Evolutionary conservation across 2,888 invertebrate species (phyloP).

Genomic region (Lottia gigantea): DNA sequence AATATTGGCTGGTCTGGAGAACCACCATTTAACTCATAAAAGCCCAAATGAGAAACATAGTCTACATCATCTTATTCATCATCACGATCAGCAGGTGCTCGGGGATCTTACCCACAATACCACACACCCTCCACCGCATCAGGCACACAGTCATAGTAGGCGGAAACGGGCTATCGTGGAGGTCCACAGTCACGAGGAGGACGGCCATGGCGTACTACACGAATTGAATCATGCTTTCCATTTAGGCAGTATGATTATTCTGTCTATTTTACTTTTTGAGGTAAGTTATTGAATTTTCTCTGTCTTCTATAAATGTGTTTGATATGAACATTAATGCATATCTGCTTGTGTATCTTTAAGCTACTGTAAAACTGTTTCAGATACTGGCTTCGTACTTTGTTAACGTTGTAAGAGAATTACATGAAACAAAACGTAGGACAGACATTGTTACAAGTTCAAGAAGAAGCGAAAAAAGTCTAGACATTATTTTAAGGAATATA

Average conservation of each 20-base stretch:
- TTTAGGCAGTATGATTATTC: slow-evolving; percentile 52
- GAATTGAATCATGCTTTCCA: slow-evolving; percentile 57
- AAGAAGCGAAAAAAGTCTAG: no score
- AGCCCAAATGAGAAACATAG: background rate
- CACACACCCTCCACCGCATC: background rate
- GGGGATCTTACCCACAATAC: background rate
- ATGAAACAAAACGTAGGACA: no score
- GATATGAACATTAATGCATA: no score
- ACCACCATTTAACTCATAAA: background rate
- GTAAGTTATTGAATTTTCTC: slow-evolving; percentile 39
- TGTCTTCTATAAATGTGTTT: background rate
- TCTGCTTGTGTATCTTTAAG: no score
- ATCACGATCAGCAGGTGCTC: background rate
- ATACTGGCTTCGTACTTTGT: no score
- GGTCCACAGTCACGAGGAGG: slow-evolving; percentile 30
- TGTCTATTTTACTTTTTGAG: slow-evolving; percentile 54
- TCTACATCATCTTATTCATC: background rate
- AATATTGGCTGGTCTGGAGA: background rate
- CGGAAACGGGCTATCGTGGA: slow-evolving; percentile 29
- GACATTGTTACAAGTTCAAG: no score
- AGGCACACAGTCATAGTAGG: background rate
- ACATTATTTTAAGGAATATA: no score
- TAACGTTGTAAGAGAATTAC: no score
- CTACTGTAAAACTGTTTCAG: no score
- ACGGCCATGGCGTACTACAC: slow-evolving; percentile 43